These are phyloP conservation scores for Barbus barbus DNA, from an alignment of 2,113 vertebrate genomes.

Conservation along the genomic window DNA sequence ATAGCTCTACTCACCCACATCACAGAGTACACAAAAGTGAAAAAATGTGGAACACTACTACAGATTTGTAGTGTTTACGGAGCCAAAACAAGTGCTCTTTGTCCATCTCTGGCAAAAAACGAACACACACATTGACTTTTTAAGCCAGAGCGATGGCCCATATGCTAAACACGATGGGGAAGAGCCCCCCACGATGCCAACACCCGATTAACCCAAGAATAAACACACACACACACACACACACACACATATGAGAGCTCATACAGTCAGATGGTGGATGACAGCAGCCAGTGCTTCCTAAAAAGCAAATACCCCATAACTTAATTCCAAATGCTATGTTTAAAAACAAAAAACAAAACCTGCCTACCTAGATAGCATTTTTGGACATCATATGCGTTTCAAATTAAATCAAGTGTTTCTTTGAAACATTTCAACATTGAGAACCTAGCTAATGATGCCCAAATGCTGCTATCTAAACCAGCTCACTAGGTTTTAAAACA, in stretches of 20 bases:
- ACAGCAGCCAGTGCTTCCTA: not conserved
- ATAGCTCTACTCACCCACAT: not conserved
- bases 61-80: conserved; percentile 10
- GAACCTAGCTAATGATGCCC: not conserved
- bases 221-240: not conserved
- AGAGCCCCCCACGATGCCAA: conserved; percentile 18
- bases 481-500: not conserved
- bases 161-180: conserved; percentile 29
- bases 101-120: conserved; percentile 37
- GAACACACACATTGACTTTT: conserved; percentile 9
- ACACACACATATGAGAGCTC: not conserved
- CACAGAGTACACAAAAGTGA: not conserved
- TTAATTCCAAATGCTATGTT: not conserved
- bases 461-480: not conserved
- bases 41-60: not conserved
- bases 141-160: conserved; percentile 32
- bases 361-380: not conserved
- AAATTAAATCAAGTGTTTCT: not conserved
- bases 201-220: conserved; percentile 5
- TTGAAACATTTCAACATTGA: not conserved
- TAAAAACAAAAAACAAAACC: not conserved
- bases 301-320: not conserved
- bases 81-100: conserved; percentile 34
- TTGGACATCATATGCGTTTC: not conserved
- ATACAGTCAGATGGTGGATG: not conserved